Base-by-base conservation (phyloP, 53 echinoderm and acorn worm genomes). In the Echinarachnius parma region DNA sequence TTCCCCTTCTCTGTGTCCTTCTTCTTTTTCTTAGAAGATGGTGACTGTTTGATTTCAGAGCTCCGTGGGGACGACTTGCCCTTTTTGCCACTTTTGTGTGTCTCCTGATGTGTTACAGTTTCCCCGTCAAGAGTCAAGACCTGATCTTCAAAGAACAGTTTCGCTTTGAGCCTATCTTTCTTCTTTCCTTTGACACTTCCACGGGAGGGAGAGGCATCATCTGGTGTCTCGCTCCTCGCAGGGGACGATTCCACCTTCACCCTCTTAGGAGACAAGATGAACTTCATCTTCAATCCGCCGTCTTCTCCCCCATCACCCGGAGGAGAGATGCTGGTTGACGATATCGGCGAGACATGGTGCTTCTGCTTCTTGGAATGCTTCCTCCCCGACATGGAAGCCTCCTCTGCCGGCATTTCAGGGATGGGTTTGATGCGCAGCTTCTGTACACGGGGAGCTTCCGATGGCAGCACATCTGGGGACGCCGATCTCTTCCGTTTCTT, bases 231-330 rank as follows among this genome's bases (percentile, higher is more conserved):
- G 24, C 56, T 36, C 30, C 20, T 31, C 62, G 78, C 11, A 30
- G 78, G 52, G 60, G 50, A 26, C 46, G 70, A 53, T 27, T 84
- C 42, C 23, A 23, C 46, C 23, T 56, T 59, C 50, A 68, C 39
- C 37, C 60, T 74, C 53, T 90, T 85, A 13, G 85, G 81, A 2
- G 89, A 81, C 21, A 81, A 64, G 39, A 79, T 82, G 34, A 67
- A 64, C 56, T 83, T 79, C 60, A 66, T 75, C 68, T 85, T 80
- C 48, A 80, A 42, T 34, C 80, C 76, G 13, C 81, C 77, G 44
- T 86, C 67, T 48, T 80, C 65, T 21, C 25, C 25, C 50, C 68
- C 48, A 42, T 72, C 74, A 5, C 74, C 74, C 13, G 70, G 26
- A 0, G 74, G 74, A 16, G 74, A 72, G 55, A 72, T 54, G 26